phyloP scores from a whole-genome alignment of 2,797 vertebrate genomes.

The Hephaestus fuliginosus region DNA sequence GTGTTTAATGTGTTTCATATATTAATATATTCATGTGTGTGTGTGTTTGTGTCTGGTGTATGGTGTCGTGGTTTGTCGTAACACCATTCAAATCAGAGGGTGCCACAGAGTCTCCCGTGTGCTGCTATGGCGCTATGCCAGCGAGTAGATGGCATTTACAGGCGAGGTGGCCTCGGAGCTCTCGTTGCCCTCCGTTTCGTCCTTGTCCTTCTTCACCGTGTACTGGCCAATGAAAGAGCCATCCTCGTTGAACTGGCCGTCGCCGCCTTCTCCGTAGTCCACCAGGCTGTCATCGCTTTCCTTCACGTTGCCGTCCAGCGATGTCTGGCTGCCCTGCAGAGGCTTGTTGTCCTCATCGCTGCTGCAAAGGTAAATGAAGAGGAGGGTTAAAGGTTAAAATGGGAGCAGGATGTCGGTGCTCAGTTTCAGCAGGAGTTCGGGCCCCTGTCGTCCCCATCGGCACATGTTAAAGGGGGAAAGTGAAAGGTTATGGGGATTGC shows the following conservation, averaged over 20 bases:
- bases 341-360: conserved; percentile 99
- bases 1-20: conserved; percentile 57
- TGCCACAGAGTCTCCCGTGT: conserved; percentile 2
- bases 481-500: conserved; percentile 31
- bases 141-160: conserved; percentile 96
- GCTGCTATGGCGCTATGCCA: conserved; percentile 86
- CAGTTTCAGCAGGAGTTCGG: neutral
- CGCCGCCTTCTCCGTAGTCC: conserved; percentile 97
- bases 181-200: conserved; percentile 98
- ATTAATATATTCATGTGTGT: conserved; percentile 57
- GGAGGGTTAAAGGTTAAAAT: neutral
- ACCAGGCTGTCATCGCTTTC: conserved; percentile 98
- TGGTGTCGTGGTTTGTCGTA: conserved; percentile 54
- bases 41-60: conserved; percentile 62
- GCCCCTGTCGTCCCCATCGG: neutral
- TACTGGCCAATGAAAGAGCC: conserved; percentile 99
- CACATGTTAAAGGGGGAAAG: conserved; percentile 28
- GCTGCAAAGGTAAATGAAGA: conserved; percentile 70
- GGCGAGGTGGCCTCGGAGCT: conserved; percentile 99
- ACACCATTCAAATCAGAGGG: conserved; percentile 20
- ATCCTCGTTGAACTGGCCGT: conserved; percentile 98
- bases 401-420: neutral
- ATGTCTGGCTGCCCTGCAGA: conserved; percentile 96
- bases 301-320: conserved; percentile 95
- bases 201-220: conserved; percentile 99